Base-by-base conservation (phyloP, 2,113 vertebrate species). In the Aspidoscelis tigris region DNA sequence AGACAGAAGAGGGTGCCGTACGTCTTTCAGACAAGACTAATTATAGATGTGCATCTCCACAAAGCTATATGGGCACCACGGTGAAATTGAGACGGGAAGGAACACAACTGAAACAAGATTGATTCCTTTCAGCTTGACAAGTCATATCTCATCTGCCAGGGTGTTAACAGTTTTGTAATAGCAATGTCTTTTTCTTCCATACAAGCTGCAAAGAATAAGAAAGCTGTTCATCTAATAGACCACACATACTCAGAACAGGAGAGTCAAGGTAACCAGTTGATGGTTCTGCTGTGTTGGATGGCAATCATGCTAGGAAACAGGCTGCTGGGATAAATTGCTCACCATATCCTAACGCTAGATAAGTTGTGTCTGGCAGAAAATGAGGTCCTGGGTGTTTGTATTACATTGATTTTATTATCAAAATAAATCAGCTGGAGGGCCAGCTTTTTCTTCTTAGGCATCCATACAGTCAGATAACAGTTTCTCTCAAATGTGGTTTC, bases 11-110 rank as follows among this genome's bases (percentile, higher is more conserved):
- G 80, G 79, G 78, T 76, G 75, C 11, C 41, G 43, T 43, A 41
- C 74, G 74, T 44, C 61, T 39, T 84, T 86, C 55, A 71, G 39
- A 39, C 66, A 44, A 58, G 78, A 75, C 61, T 80, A 39, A 78
- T 84, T 50, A 81, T 68, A 44, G 84, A 76, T 70, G n/a, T 88
- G 65, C 33, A 78, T 47, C 72, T 84, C 68, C 66, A 77, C 39
- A 3, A 47, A 58, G 43, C 81, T 53, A 43, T 53, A 43, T 50
- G 53, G 44, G 64, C n/a, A 44, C 18, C 50, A 50, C 82, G 50
- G 75, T 44, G 39, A 58, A 78, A 26, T 14, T 66, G n/a, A 55
- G 76, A 53, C 55, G 68, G 66, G 82, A 86, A 74, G 58, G 58
- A 61, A 61, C 58, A 0, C 0, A 82, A 79, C 12, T 22, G 20